Base-by-base conservation (phyloP, 2,113 vertebrate species). In the Vireo altiloquus region DNA sequence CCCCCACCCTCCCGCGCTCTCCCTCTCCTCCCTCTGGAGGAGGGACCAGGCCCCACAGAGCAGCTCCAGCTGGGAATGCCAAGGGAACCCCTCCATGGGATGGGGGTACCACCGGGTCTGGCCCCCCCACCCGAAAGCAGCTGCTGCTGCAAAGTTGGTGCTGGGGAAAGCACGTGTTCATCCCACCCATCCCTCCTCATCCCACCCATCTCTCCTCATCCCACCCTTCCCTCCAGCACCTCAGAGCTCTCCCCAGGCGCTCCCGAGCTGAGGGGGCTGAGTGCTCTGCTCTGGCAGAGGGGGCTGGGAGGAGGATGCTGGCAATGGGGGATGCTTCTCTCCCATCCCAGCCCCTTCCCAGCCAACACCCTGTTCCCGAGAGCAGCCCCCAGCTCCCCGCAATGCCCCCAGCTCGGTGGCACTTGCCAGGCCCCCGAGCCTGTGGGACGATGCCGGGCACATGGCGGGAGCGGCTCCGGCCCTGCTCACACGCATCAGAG, bases 211-310 rank as follows among this genome's bases (percentile, higher is more conserved):
- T 16, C 16, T 44, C 49, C n/a, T 7, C 75, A 56, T 47, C n/a
- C 46, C 57, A 9, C 7, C 60, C 59, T 8, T 37, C 59, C 46
- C 35, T 70, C 49, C 50, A 14, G 35, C 8, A 1, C 57, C 68
- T 40, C 79, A 0, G 1, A 46, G 70, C 50, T 56, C 57, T 16
- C 57, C 53, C 52, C 28, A 1, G 23, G 13, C 12, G 4, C 49
- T 61, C 23, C 68, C 27, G 90, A 23, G 53, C 54, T 3, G 12
- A 16, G 25, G 35, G 49, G 31, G 42, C 30, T 82, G 65, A 6
- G 0, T 2, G 15, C 23, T 31, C 23, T 0, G 4, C 28, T 44
- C 33, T 0, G 15, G 70, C 33, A 15, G 23, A 46, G 39, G 12
- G 33, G 37, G 15, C 3, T 42, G 39, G 37, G 92, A 68, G 24